Evolutionary conservation across 2,113 vertebrate genomes (phyloP).

Genomic region (Anolis carolinensis): DNA sequence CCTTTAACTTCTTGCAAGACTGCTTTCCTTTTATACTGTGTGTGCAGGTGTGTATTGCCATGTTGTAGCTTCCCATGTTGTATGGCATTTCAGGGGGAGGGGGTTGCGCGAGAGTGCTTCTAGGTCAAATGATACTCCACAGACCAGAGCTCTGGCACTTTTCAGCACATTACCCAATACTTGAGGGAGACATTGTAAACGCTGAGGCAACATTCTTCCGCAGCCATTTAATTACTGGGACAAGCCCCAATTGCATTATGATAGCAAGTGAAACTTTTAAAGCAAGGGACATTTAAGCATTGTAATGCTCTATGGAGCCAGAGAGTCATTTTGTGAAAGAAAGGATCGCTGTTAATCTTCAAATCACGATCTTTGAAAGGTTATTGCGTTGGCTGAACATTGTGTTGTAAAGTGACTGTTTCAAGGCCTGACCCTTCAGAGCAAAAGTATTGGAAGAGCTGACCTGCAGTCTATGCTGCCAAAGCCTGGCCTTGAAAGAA

Average conservation of each 20-base stretch:
- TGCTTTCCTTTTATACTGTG: background rate
- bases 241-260: background rate
- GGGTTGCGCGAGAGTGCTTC: background rate
- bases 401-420: background rate
- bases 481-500: background rate
- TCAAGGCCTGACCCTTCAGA: conserved; percentile 7
- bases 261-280: background rate
- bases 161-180: background rate
- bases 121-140: background rate
- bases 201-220: conserved; percentile 1
- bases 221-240: conserved; percentile 10
- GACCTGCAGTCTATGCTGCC: conserved; percentile 11
- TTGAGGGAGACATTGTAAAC: background rate
- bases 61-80: background rate
- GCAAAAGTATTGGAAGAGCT: background rate
- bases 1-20: background rate
- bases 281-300: background rate
- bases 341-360: conserved; percentile 9
- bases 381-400: conserved; percentile 18
- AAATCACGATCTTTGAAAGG: conserved; percentile 9
- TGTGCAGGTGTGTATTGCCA: no score
- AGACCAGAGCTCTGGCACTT: conserved; percentile 1
- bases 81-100: background rate
- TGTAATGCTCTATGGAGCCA: background rate
- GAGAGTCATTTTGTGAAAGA: background rate